phyloP scores from a whole-genome alignment of 2,888 invertebrate genomes.

The Crocallis elinguaria region DNA sequence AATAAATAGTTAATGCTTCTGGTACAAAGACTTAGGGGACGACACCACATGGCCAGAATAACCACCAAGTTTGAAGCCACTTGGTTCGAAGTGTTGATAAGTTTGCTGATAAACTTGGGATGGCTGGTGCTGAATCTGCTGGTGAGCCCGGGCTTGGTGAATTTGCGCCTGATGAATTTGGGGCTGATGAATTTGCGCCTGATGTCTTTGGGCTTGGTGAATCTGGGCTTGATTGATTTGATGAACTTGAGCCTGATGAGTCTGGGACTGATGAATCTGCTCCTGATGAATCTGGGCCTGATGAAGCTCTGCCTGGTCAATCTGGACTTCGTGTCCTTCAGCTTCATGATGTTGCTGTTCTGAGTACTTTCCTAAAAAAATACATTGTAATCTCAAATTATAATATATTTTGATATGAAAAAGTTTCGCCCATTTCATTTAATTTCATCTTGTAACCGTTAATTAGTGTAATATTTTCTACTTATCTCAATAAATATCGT shows the following conservation, averaged over 20 bases:
- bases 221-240: slow-evolving; percentile 7
- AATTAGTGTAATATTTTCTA: no score
- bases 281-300: slow-evolving; percentile 4
- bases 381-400: no score
- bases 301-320: slow-evolving; percentile 6
- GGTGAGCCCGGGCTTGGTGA: slow-evolving; percentile 5
- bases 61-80: slow-evolving; percentile 3
- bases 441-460: no score
- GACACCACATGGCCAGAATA: not conserved
- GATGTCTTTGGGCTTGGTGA: slow-evolving; percentile 1
- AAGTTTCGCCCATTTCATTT: no score
- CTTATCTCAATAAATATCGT: no score
- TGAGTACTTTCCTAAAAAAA: slow-evolving; percentile 50
- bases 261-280: not conserved
- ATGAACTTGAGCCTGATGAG: slow-evolving; percentile 5
- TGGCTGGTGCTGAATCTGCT: slow-evolving; percentile 3
- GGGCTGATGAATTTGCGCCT: slow-evolving; percentile 7
- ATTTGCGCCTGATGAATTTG: slow-evolving; percentile 3
- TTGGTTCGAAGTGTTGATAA: slow-evolving; percentile 10
- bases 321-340: slow-evolving; percentile 1
- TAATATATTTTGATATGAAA: no score
- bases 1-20: slow-evolving; percentile 11
- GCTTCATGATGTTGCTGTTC: slow-evolving; percentile 37
- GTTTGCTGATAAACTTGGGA: slow-evolving; percentile 14
- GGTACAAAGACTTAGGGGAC: slow-evolving; percentile 9